Evolutionary conservation across 2,113 vertebrate species (phyloP).

Genomic region (Daubentonia madagascariensis): DNA sequence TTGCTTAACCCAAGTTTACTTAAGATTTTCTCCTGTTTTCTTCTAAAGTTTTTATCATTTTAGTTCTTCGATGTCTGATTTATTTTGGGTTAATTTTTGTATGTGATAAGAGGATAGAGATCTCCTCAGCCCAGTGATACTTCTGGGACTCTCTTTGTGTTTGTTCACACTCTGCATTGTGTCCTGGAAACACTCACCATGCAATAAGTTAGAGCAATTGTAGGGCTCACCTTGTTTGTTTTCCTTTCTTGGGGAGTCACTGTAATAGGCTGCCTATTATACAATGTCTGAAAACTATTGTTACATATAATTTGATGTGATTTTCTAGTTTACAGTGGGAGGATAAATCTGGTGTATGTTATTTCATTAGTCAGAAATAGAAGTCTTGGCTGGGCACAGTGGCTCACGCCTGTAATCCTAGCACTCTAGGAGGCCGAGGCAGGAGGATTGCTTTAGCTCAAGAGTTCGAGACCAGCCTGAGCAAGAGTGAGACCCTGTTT

Average conservation of each 20-base stretch:
- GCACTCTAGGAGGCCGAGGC: too few relatives aligned
- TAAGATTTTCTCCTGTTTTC: too few relatives aligned
- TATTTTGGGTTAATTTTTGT: too few relatives aligned
- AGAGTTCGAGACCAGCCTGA: too few relatives aligned
- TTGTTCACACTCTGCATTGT: neutral
- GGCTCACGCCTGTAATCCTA: too few relatives aligned
- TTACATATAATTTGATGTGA: neutral
- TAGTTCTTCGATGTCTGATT: too few relatives aligned
- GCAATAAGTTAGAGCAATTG: neutral
- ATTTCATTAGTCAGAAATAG: neutral
- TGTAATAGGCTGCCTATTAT: neutral
- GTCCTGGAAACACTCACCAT: neutral
- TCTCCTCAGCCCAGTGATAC: neutral
- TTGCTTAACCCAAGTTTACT: too few relatives aligned
- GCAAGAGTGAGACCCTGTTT: too few relatives aligned
- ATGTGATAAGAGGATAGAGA: neutral
- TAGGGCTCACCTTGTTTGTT: neutral
- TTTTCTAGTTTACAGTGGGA: neutral
- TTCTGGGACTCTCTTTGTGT: neutral
- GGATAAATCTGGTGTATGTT: neutral
- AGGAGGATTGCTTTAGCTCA: too few relatives aligned
- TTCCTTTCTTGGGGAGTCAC: neutral
- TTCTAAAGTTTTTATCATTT: too few relatives aligned
- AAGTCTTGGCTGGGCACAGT: neutral
- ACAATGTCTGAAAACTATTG: neutral